A percentile compares a stretch with the other conserved stretches of the same genome.
These are phyloP conservation scores for Drosophila neocordata DNA, from an alignment of 1,140 invertebrate species.

Conservation along the genomic window DNA sequence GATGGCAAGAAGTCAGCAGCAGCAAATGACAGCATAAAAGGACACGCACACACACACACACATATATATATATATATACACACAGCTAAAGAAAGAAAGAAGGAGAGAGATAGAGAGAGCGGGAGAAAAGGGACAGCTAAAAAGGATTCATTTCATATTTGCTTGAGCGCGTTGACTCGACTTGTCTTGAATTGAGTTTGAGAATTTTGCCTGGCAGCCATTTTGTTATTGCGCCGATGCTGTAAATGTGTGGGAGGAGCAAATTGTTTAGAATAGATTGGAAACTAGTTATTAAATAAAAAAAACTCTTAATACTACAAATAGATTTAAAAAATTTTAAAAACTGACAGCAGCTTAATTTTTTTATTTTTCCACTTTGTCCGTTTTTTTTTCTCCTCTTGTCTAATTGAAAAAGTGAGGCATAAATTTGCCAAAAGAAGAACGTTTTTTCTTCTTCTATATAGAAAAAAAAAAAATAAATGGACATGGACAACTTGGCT, in stretches of 20 bases:
- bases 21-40: slow-evolving; percentile 48
- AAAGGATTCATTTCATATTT: slow-evolving; percentile 75
- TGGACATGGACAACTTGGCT: slow-evolving; percentile 61
- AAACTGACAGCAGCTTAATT: neutral
- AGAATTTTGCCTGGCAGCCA: slow-evolving; percentile 43
- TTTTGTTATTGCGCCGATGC: slow-evolving; percentile 44
- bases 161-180: slow-evolving; percentile 54
- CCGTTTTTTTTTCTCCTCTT: slow-evolving; percentile 19
- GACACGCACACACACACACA: slow-evolving; percentile 11
- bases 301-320: too few relatives aligned
- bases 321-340: neutral
- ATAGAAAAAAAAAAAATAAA: slow-evolving; percentile 50
- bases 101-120: neutral
- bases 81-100: slow-evolving; percentile 12
- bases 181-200: slow-evolving; percentile 19
- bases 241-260: slow-evolving; percentile 8
- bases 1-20: slow-evolving; percentile 15
- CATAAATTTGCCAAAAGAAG: slow-evolving; percentile 48
- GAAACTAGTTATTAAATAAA: too few relatives aligned
- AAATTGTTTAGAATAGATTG: neutral
- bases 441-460: neutral
- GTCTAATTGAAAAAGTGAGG: slow-evolving; percentile 51
- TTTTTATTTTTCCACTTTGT: neutral
- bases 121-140: slow-evolving; percentile 19
- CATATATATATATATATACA: too few relatives aligned